Conservation (phyloP, 2,797 vertebrate genomes). For the Taenioides sp. region DNA sequence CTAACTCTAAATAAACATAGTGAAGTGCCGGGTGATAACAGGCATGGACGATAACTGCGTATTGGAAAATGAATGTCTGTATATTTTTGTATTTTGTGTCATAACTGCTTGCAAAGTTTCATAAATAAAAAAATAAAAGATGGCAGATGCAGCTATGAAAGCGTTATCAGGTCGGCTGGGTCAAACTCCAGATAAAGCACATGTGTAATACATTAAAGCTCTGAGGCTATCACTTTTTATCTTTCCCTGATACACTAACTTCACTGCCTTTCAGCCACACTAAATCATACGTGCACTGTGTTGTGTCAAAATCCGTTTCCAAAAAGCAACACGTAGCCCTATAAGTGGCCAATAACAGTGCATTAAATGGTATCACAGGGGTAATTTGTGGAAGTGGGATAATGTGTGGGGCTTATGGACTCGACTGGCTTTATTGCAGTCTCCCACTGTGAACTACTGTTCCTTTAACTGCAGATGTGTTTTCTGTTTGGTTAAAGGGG, state of each 20-base stretch:
- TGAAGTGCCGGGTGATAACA: too few relatives aligned
- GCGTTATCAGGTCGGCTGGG: conserved; percentile 40
- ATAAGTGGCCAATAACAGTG: conserved; percentile 29
- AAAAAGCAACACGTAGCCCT: conserved; percentile 41
- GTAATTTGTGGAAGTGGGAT: conserved; percentile 68
- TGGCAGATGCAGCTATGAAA: conserved; percentile 46
- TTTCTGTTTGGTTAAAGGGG: conserved; percentile 81
- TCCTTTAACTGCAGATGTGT: conserved; percentile 81
- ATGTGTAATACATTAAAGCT: conserved; percentile 69
- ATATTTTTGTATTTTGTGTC: too few relatives aligned
- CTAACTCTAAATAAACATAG: too few relatives aligned
- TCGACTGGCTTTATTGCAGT: conserved; percentile 72
- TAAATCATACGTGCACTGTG: conserved; percentile 68
- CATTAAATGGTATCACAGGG: conserved; percentile 36
- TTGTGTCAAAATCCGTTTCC: conserved; percentile 72
- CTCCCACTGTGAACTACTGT: conserved; percentile 82
- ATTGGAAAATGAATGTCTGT: too few relatives aligned
- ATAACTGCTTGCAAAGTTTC: too few relatives aligned
- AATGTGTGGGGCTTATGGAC: conserved; percentile 62
- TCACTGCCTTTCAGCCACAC: conserved; percentile 65
- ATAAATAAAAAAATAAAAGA: not conserved
- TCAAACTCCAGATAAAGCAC: conserved; percentile 65
- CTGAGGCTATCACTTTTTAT: conserved; percentile 66
- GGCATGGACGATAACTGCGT: too few relatives aligned
- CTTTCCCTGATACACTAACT: conserved; percentile 74